Evolutionary conservation across 2,888 invertebrate species (phyloP).

Genomic region (Lasioglossum oenotherae): DNA sequence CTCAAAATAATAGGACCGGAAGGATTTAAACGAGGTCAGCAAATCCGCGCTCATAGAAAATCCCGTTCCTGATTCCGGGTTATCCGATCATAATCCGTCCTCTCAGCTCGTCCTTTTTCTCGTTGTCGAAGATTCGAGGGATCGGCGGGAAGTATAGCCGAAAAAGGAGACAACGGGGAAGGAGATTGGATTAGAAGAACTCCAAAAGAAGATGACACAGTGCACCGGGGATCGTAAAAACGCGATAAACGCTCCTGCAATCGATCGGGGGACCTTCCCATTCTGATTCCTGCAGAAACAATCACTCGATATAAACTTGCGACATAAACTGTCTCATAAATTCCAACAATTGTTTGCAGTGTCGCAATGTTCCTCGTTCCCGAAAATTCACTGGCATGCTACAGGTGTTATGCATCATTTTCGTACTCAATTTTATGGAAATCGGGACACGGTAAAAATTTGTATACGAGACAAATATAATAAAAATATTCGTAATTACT

Average conservation of each 20-base stretch:
- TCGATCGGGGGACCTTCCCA: not conserved
- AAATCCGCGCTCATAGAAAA: slow-evolving; percentile 56
- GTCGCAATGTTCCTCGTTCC: too few species aligned
- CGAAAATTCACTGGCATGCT: too few species aligned
- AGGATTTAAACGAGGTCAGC: slow-evolving; percentile 63
- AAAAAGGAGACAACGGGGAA: slow-evolving; percentile 38
- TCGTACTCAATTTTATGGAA: too few species aligned
- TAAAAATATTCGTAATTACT: too few species aligned
- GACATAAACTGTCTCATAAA: too few species aligned
- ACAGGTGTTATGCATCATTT: too few species aligned
- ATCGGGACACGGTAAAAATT: too few species aligned
- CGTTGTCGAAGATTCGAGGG: slow-evolving; percentile 42
- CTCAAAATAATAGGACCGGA: slow-evolving; percentile 50
- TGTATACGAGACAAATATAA: too few species aligned
- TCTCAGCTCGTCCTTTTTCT: slow-evolving; percentile 43
- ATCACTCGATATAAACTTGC: not conserved
- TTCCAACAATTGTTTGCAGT: too few species aligned
- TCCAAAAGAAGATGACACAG: not conserved
- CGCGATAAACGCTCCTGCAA: not conserved
- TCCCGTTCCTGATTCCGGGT: slow-evolving; percentile 39
- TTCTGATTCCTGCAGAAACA: not conserved
- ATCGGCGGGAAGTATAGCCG: slow-evolving; percentile 36
- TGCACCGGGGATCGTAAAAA: slow-evolving; percentile 24
- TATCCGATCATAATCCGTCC: slow-evolving; percentile 69
- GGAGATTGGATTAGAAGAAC: slow-evolving; percentile 36